Base-by-base conservation (phyloP, 2,113 vertebrate genomes). In the Prionailurus viverrinus region DNA sequence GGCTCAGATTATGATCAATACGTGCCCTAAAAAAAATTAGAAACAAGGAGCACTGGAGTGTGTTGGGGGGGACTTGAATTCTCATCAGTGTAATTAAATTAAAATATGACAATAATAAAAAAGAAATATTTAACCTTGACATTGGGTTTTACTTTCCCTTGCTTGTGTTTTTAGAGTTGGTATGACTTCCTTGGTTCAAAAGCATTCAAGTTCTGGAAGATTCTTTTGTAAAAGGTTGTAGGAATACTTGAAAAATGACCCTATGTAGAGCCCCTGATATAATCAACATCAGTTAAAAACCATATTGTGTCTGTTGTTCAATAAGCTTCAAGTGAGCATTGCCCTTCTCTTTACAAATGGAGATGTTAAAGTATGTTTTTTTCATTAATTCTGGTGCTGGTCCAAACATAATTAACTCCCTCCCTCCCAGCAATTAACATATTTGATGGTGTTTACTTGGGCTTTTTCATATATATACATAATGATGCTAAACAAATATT, bases 341-440 rank as follows among this genome's bases (percentile, higher is more conserved):
- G 21, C 12, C 58, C 25, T 31, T 86, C 18, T 95, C 82, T 53
- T 88, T 81, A 66, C 45, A 68, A 88, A 23, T 82, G 27, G 31
- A 76, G 68, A 87, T 36, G 36, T 87, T 91, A 45, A 65, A 74
- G 21, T n/a, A 6, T 61, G 23, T 85, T 85, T 79, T 84, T 4
- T 73, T 81, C 45, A 27, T 91, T 63, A 55, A 81, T 68, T 87
- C 31, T 94, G 88, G 31, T 68, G 33, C 86, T 87, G 45, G 23
- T 87, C n/a, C 66, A 68, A 66, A 82, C 11, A 76, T 82, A 86
- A 94, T 94, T 63, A 86, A 82, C 55, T 94, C 31, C 29, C 41
- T 83, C 45, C 85, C 41, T 83, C 45, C 85, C 41, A 61, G 39
- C 36, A 96, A 69, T 61, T 69, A 89, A 82, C n/a, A 84, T 82